These are phyloP conservation scores for Apostichopus californicus DNA, from an alignment of 35 echinoderm and acorn worm genomes.

Conservation along the genomic window DNA sequence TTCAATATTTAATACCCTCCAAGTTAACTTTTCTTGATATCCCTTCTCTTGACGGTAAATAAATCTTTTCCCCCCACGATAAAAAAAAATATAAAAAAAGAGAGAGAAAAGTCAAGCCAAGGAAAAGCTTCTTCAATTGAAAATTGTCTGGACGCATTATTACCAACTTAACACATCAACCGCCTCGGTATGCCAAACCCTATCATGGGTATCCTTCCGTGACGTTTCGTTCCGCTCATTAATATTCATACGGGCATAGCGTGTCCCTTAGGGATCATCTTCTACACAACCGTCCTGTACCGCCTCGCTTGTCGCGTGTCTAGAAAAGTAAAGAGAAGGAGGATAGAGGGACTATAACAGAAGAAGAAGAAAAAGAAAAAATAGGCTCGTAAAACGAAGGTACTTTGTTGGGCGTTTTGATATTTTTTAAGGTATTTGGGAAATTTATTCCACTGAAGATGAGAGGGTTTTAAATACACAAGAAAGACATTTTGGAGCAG, in stretches of 20 bases:
- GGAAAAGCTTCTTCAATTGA: slow-evolving; percentile 31
- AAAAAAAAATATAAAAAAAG: neutral
- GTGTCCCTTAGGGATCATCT: slow-evolving; percentile 40
- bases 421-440: slow-evolving; percentile 11
- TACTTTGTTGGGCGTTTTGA: slow-evolving; percentile 30
- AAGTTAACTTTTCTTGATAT: slow-evolving; percentile 38
- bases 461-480: neutral
- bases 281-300: slow-evolving; percentile 36
- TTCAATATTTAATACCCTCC: slow-evolving; percentile 51
- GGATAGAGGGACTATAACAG: neutral
- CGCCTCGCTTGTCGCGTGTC: slow-evolving; percentile 47
- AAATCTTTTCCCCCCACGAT: slow-evolving; percentile 13
- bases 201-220: slow-evolving; percentile 43
- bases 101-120: slow-evolving; percentile 2
- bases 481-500: slow-evolving; percentile 3
- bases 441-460: neutral
- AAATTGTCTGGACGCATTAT: slow-evolving; percentile 48
- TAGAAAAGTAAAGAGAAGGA: neutral
- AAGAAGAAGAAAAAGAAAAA: neutral
- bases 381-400: slow-evolving; percentile 2
- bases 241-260: slow-evolving; percentile 46
- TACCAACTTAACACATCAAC: slow-evolving; percentile 38
- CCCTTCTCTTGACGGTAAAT: slow-evolving; percentile 30
- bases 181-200: slow-evolving; percentile 21
- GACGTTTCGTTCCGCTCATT: slow-evolving; percentile 50